phyloP scores from a whole-genome alignment of 2,888 invertebrate genomes.

The Acanthoscelides obtectus region DNA sequence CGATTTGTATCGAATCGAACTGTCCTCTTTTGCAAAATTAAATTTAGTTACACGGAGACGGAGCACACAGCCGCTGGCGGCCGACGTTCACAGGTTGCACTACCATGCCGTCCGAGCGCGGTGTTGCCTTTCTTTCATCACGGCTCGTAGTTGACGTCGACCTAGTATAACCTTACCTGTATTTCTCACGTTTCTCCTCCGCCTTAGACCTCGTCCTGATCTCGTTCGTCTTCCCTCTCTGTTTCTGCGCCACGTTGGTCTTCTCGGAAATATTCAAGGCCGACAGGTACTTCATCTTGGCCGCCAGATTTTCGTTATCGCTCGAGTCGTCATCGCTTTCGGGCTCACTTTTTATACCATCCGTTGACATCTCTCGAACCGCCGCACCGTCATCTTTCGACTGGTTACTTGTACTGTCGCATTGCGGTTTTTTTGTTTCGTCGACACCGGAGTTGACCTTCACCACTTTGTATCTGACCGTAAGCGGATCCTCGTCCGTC shows the following conservation, averaged over 20 bases:
- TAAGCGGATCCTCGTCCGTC: background rate
- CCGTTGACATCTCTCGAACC: conserved; percentile 14
- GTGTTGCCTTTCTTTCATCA: too few species aligned
- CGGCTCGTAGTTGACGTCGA: background rate
- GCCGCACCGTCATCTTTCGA: background rate
- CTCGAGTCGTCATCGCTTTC: conserved; percentile 33
- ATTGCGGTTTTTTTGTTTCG: background rate
- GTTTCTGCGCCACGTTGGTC: conserved; percentile 25
- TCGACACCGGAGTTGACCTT: background rate
- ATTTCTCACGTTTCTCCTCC: conserved; percentile 33
- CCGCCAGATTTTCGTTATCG: conserved; percentile 18
- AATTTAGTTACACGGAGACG: too few species aligned
- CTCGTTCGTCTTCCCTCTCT: conserved; percentile 28
- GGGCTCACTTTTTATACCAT: conserved; percentile 41
- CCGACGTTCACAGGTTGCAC: too few species aligned
- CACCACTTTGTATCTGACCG: background rate
- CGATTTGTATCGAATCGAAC: too few species aligned
- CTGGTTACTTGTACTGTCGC: background rate
- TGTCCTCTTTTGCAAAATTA: too few species aligned
- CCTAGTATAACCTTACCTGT: conserved; percentile 12
- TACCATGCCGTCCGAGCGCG: too few species aligned
- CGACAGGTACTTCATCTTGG: conserved; percentile 34
- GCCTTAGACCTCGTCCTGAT: conserved; percentile 39
- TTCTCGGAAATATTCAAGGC: conserved; percentile 42
- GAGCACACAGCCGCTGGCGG: too few species aligned